These are phyloP conservation scores for Myoxocephalus aenaeus DNA, from an alignment of 2,797 vertebrate species.

Conservation along the genomic window DNA sequence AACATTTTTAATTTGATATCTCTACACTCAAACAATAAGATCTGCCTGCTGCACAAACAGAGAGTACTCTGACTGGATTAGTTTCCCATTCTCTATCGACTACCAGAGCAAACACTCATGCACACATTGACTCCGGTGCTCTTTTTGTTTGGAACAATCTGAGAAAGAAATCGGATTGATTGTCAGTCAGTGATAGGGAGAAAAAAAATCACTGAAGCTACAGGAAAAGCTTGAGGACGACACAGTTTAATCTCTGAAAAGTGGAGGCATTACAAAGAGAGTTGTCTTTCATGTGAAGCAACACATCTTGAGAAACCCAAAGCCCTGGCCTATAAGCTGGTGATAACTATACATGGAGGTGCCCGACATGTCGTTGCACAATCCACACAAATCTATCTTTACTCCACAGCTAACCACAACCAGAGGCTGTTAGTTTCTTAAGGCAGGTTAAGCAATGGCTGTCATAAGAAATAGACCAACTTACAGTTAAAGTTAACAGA, in stretches of 20 bases:
- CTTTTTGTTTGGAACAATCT: not conserved
- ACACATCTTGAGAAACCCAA: not conserved
- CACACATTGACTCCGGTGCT: not conserved
- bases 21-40: not conserved
- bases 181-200: not conserved
- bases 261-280: not conserved
- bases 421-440: slow-evolving; percentile 32
- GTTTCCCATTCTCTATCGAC: not conserved
- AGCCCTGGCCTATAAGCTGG: not conserved
- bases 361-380: slow-evolving; percentile 24
- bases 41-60: slow-evolving; percentile 41
- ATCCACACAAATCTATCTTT: slow-evolving; percentile 21
- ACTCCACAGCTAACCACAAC: slow-evolving; percentile 39
- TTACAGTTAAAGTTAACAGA: slow-evolving; percentile 9
- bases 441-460: slow-evolving; percentile 40
- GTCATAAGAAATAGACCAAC: not conserved
- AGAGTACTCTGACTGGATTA: slow-evolving; percentile 6
- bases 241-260: not conserved
- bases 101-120: slow-evolving; percentile 1
- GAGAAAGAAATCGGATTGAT: not conserved
- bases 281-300: not conserved
- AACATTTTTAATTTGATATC: too few relatives aligned
- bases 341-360: not conserved
- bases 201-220: not conserved
- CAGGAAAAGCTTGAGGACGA: not conserved